These are phyloP conservation scores for Sinocyclocheilus rhinocerous DNA, from an alignment of 2,113 vertebrate genomes.

Conservation along the genomic window DNA sequence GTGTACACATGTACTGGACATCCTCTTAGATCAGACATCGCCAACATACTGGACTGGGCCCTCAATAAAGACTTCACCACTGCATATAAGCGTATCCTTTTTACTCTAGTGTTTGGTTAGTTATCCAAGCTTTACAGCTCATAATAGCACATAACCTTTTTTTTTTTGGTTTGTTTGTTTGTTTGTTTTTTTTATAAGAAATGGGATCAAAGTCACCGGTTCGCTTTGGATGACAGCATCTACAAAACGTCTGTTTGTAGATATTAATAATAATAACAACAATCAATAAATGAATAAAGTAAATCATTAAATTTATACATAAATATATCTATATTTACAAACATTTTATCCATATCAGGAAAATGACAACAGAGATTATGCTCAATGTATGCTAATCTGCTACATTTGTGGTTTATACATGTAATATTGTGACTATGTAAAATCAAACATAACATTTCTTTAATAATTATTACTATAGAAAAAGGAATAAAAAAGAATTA, in stretches of 20 bases:
- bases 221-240: not conserved
- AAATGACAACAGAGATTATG: not conserved
- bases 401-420: not conserved
- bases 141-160: too few relatives aligned
- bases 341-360: not conserved
- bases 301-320: too few relatives aligned
- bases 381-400: too few relatives aligned
- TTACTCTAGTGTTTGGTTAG: not conserved
- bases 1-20: slow-evolving; percentile 97
- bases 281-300: too few relatives aligned
- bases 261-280: not conserved
- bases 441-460: not conserved
- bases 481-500: not conserved
- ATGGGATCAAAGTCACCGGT: not conserved
- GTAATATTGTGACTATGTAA: not conserved
- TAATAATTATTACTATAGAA: not conserved
- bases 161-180: too few relatives aligned
- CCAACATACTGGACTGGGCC: slow-evolving; percentile 97
- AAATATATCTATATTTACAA: not conserved
- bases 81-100: slow-evolving; percentile 91
- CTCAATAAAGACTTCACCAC: slow-evolving; percentile 92
- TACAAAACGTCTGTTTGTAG: too few relatives aligned
- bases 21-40: slow-evolving; percentile 91
- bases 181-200: not conserved
- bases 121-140: too few relatives aligned